Base-by-base conservation (phyloP, 2,888 invertebrate species). In the Deroplatys truncata region DNA sequence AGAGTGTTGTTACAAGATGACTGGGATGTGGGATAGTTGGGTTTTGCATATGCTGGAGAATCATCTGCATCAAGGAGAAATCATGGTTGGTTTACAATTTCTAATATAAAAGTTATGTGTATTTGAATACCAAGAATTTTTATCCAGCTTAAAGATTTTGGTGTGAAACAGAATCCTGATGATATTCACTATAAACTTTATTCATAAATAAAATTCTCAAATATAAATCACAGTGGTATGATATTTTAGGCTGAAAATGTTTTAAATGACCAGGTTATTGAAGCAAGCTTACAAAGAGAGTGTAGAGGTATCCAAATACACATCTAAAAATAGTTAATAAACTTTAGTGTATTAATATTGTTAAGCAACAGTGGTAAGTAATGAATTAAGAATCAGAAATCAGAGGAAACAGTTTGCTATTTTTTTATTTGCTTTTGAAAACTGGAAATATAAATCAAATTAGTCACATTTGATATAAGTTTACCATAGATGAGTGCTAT, bases 21-120 rank as follows among this genome's bases (percentile, higher is more conserved):
- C 82, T 90, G 89, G 82, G 89, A 89, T 16, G 90, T 90, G 31
- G 90, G 90, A 82, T 89, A 90, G 88, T 85, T 90, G 56, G 90
- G 90, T 84, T 90, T 90, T 15, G 86, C 88, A 85, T 90, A 90
- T 16, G 90, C 84, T 29, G 89, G 89, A 31, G 83, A 84, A 15
- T 90, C 90, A 83, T 90, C 90, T 90, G 29, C 72, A 88, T 31
- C n/a, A 87, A 87, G 7, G 31, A 29, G 84, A 84, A 84, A 84
- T 25, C 56, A 72, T 72, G 56, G 25, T 72, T 72, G 56, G 43
- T 72, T 72, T 72, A 72, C 1, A 72, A 72, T 16, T 20, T 72
- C 9, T 72, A 72, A 15, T 56, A 16, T 13, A 15, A 49, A 20
- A 20, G 16, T 7, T 20, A 25, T 72, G 25, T 72, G 56, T 72